Conservation (phyloP, 2,797 vertebrate species). For the Benthosema pterotum region DNA sequence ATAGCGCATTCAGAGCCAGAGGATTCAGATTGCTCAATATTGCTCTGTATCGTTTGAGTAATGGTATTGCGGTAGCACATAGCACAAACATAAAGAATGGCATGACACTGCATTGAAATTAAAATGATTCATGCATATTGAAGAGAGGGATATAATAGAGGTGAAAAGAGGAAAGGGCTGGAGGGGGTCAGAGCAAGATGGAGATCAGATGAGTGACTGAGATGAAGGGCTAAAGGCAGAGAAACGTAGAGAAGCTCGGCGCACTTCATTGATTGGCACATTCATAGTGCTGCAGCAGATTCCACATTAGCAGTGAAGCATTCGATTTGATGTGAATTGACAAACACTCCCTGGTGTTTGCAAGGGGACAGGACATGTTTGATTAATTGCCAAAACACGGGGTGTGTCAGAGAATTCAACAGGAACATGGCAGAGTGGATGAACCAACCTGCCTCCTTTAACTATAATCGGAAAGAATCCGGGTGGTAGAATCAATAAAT, state of each 20-base stretch:
- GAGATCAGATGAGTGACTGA: conserved; percentile 55
- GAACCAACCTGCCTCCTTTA: conserved; percentile 35
- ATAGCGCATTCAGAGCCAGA: conserved; percentile 42
- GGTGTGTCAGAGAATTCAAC: conserved; percentile 52
- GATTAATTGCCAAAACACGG: conserved; percentile 67
- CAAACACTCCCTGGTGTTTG: conserved; percentile 37
- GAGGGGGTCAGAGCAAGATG: conserved; percentile 35
- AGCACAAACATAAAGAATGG: conserved; percentile 36
- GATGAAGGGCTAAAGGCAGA: conserved; percentile 44
- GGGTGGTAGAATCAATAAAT: conserved; percentile 50
- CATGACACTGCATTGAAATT: conserved; percentile 26
- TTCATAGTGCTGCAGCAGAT: conserved; percentile 45
- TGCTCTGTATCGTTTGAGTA: conserved; percentile 26
- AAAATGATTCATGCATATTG: conserved; percentile 41
- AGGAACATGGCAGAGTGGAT: conserved; percentile 28
- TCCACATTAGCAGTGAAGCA: conserved; percentile 55
- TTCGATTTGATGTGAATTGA: conserved; percentile 63
- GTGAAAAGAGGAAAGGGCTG: conserved; percentile 40
- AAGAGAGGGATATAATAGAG: conserved; percentile 35
- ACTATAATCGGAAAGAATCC: conserved; percentile 32
- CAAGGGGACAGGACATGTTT: conserved; percentile 53
- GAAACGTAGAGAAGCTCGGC: conserved; percentile 45
- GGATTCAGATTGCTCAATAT: conserved; percentile 15
- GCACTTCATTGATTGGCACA: conserved; percentile 69
- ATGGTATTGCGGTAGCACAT: conserved; percentile 23